Base-by-base conservation (phyloP, 2,797 vertebrate genomes). In the Syngnathus acus region DNA sequence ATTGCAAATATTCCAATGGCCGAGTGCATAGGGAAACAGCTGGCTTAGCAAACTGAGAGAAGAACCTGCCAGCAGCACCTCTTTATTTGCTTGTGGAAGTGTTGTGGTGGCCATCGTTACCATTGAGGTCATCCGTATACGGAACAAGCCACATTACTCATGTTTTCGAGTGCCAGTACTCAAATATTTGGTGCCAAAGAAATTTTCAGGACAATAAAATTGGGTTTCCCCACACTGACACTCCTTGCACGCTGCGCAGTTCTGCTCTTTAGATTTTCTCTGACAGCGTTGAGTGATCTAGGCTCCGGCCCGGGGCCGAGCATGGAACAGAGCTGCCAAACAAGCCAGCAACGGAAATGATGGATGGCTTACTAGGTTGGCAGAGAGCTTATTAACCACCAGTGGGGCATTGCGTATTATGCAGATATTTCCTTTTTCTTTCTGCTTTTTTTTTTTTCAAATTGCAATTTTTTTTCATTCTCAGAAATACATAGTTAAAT, bases 31-130 rank as follows among this genome's bases (percentile, higher is more conserved):
- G 72, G 65, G 64, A 59, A 77, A 78, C 84, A 84, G 83, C 83
- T 82, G 85, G 75, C 71, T 71, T 55, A 72, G 71, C 64, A 68
- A 77, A 79, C 45, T 26, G 42, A 79, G 80, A 84, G 77, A 78
- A 74, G 61, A 69, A 74, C 74, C 58, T 6, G 21, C 45, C 54
- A 70, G 65, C 63, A 71, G 68, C 68, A 62, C 61, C 62, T 75
- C 73, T 83, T 81, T 74, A 66, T 75, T 43, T 69, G 59, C 65
- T 59, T 61, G 21, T 61, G 66, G 69, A 62, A 26, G 26, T 60
- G 58, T 38, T 60, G 16, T 13, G 53, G 53, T 55, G 53, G 11
- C 53, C 54, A 23, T 61, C 40, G 32, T 66, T 26, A 23, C 11
- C 47, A 64, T 32, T 65, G 40, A n/a, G 21, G 38, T 62, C 37